Percentiles rank a stretch among this genome's conserved stretches.
Conservation (phyloP, 1,140 invertebrate species). For the Drosophila nasuta region DNA sequence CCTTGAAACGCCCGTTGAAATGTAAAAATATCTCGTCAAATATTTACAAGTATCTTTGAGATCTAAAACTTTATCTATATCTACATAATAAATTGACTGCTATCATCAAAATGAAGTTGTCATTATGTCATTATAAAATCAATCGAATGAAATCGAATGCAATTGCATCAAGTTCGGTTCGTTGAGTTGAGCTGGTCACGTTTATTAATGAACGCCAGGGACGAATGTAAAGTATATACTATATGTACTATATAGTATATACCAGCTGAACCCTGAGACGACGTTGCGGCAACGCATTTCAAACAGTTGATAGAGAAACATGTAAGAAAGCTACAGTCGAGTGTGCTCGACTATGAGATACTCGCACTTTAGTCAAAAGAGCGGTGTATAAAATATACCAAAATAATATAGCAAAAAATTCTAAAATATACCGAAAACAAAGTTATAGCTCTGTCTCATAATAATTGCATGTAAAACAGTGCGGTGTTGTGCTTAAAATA, state of each 20-base stretch:
- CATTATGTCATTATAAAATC: not conserved
- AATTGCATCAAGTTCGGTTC: slow-evolving; percentile 11
- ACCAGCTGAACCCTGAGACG: slow-evolving; percentile 11
- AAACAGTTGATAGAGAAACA: slow-evolving; percentile 13
- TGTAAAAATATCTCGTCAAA: slow-evolving; percentile 2
- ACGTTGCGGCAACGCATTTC: slow-evolving; percentile 23
- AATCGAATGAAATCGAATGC: not conserved
- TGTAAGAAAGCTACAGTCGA: not conserved
- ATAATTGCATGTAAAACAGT: no score
- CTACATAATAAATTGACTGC: not conserved
- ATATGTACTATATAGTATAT: not conserved
- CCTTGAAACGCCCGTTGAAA: slow-evolving; percentile 53
- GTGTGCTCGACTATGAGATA: no score
- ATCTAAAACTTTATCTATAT: slow-evolving; percentile 4
- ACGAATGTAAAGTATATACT: not conserved
- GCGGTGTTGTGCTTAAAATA: no score
- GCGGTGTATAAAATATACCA: no score
- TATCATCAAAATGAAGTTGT: not conserved
- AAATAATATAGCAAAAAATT: no score
- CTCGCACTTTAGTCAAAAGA: no score
- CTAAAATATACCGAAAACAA: no score
- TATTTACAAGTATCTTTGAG: no score
- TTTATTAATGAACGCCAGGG: slow-evolving; percentile 23
- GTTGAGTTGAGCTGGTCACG: slow-evolving; percentile 13
- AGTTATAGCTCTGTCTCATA: no score